Percentiles rank a stretch among this genome's conserved stretches.
Evolutionary conservation across 2,888 invertebrate species (phyloP).

Genomic region (Synanthedon andrenaeformis): DNA sequence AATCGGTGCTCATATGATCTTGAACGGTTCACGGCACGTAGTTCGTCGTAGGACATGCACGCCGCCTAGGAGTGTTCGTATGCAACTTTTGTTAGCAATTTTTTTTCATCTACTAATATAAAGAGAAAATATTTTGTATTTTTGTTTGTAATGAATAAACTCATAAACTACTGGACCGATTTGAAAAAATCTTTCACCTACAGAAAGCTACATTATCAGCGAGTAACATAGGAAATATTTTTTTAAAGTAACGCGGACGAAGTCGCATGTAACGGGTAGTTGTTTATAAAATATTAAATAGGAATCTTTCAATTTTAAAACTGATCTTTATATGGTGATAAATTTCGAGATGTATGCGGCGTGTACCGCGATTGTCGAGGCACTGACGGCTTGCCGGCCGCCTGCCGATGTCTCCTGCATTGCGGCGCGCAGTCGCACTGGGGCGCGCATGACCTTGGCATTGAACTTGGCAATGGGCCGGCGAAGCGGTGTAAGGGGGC

Average conservation of each 20-base stretch:
- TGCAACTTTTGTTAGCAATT: constrained; percentile 6
- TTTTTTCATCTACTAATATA: no score
- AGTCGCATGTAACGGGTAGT: no score
- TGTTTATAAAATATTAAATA: no score
- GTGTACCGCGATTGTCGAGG: constrained; percentile 50
- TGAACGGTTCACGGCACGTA: constrained; percentile 3
- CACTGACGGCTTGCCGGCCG: constrained; percentile 51
- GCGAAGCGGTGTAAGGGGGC: constrained; percentile 28
- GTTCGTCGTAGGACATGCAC: constrained; percentile 25
- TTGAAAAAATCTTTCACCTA: no score
- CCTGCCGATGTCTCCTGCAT: constrained; percentile 71
- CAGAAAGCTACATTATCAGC: no score
- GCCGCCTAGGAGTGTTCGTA: constrained; percentile 20
- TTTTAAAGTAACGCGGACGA: no score
- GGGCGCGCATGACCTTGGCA: constrained; percentile 81
- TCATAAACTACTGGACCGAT: no score
- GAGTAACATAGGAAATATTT: no score
- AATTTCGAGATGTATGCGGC: constrained; percentile 32
- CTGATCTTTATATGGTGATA: constrained; percentile 28
- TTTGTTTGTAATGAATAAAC: no score
- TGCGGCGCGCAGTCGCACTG: constrained; percentile 76
- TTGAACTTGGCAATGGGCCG: constrained; percentile 80
- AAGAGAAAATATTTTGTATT: no score
- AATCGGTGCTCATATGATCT: constrained; percentile 10
- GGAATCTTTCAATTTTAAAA: background rate